These are phyloP conservation scores for Andricus quercusramuli DNA, from an alignment of 2,888 invertebrate species.

Conservation along the genomic window DNA sequence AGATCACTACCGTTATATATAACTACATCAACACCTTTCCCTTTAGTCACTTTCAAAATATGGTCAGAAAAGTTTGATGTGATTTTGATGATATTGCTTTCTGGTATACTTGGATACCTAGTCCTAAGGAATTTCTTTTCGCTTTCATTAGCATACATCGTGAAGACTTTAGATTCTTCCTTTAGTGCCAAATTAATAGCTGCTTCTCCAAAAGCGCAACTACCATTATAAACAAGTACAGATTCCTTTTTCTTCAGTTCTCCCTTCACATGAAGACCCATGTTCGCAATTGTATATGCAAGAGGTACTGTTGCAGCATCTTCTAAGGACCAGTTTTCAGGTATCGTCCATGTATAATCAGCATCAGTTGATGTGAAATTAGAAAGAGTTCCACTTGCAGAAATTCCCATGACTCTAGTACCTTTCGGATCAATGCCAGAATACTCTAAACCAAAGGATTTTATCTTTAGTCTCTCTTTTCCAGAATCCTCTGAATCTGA, in stretches of 20 bases:
- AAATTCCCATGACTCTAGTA: conserved; percentile 77
- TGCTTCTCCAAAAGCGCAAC: conserved; percentile 85
- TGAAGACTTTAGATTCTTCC: conserved; percentile 82
- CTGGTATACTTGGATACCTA: conserved; percentile 80
- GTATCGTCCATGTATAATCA: conserved; percentile 80
- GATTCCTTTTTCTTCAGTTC: conserved; percentile 78
- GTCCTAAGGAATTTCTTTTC: conserved; percentile 80
- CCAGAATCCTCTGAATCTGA: conserved; percentile 83
- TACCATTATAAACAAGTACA: conserved; percentile 77
- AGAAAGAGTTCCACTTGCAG: conserved; percentile 78
- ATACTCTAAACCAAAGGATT: conserved; percentile 83
- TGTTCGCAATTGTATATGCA: conserved; percentile 83
- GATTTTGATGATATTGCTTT: conserved; percentile 86
- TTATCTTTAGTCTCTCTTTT: conserved; percentile 82
- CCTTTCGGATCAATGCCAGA: conserved; percentile 81
- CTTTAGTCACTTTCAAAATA: conserved; percentile 80
- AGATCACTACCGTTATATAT: conserved; percentile 82
- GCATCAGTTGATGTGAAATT: conserved; percentile 80
- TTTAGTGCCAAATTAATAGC: conserved; percentile 83
- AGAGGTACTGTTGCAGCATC: conserved; percentile 85
- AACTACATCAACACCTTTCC: conserved; percentile 84
- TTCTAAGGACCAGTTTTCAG: conserved; percentile 82
- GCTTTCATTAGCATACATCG: conserved; percentile 81
- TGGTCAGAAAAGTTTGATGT: conserved; percentile 83
- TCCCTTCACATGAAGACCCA: conserved; percentile 82